phyloP scores from a whole-genome alignment of 64 coral and sea anemone genomes.

The Stylophora pistillata region DNA sequence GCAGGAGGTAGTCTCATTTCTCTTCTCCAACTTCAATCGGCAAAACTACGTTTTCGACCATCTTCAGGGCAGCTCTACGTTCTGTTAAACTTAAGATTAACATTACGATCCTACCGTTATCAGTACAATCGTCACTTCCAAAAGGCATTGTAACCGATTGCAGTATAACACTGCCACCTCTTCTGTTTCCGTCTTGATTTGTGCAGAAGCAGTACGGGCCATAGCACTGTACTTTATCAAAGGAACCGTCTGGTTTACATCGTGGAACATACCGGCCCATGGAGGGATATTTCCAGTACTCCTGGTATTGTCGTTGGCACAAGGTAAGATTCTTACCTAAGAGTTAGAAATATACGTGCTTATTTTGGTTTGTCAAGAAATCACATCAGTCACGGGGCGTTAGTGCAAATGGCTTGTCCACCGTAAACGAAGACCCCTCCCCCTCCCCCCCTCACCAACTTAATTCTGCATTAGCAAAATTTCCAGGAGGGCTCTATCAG shows the following conservation, averaged over 20 bases:
- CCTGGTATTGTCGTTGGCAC: constrained; percentile 64
- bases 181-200: constrained; percentile 47
- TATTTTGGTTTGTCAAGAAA: background rate
- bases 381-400: background rate
- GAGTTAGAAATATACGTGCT: background rate
- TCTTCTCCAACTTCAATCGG: too few relatives aligned
- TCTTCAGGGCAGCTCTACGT: background rate
- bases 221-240: constrained; percentile 48
- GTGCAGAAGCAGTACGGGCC: constrained; percentile 68
- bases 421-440: too few relatives aligned
- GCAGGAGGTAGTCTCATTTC: too few relatives aligned
- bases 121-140: constrained; percentile 5
- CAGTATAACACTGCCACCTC: constrained; percentile 18
- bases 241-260: constrained; percentile 55
- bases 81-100: background rate
- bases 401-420: too few relatives aligned
- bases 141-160: background rate
- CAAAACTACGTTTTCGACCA: background rate
- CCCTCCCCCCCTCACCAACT: too few relatives aligned
- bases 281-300: constrained; percentile 53
- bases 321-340: constrained; percentile 40
- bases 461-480: too few relatives aligned
- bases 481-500: too few relatives aligned
- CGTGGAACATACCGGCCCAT: constrained; percentile 59
- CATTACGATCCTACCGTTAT: constrained; percentile 15